Evolutionary conservation across 2,888 invertebrate genomes (phyloP).

Genomic region (Drosophila kanekoi): DNA sequence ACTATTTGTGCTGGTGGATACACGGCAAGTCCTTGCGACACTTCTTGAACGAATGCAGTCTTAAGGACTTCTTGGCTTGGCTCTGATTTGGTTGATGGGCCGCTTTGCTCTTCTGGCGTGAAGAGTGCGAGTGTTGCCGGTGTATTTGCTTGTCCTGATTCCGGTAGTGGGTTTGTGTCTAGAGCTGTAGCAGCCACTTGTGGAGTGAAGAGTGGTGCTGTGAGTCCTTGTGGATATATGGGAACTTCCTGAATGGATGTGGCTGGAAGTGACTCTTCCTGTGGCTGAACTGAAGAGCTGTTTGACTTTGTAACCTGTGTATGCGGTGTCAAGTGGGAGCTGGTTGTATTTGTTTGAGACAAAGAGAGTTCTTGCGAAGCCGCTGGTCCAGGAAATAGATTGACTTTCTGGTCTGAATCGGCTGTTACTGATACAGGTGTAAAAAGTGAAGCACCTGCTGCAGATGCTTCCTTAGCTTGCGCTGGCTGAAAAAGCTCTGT

Average conservation of each 20-base stretch:
- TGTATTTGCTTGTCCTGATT: constrained; percentile 12
- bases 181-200: constrained; percentile 9
- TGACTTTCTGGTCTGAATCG: background rate
- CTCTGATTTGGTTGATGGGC: background rate
- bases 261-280: constrained; percentile 8
- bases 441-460: constrained; percentile 21
- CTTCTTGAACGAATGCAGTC: constrained; percentile 1
- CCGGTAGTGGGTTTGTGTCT: background rate
- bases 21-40: constrained; percentile 5
- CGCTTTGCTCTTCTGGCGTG: background rate
- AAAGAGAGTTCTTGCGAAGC: constrained; percentile 6
- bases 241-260: constrained; percentile 6
- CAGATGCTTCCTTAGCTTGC: background rate
- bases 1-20: constrained; percentile 12
- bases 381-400: background rate
- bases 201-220: constrained; percentile 21
- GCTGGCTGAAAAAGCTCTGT: background rate
- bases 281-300: background rate
- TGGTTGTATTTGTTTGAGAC: constrained; percentile 5
- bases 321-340: background rate
- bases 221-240: constrained; percentile 14
- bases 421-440: constrained; percentile 4
- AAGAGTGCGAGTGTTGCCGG: constrained; percentile 19
- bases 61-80: background rate
- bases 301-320: constrained; percentile 8